Evolutionary conservation across 2,113 vertebrate species (phyloP), one percentile per base, ranked within the genome.

Genomic region (Laticauda colubrina): DNA sequence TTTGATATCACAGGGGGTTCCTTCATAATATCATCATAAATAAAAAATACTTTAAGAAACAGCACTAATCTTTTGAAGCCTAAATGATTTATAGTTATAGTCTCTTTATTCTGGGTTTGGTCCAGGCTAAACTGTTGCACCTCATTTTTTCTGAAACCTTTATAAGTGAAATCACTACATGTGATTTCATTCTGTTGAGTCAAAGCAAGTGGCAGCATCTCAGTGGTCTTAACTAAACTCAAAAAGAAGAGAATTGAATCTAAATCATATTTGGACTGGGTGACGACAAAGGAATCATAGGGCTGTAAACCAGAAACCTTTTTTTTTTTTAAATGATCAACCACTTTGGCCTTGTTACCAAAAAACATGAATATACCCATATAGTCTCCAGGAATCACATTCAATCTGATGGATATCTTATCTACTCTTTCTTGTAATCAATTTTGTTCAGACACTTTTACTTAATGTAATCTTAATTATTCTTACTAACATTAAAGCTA

Each of bases 11-110:
- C 21, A n/a, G 51, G 12, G 26, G 5, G 2, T n/a, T 29, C 24
- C 53, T 88, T n/a, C 59, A 23, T 26, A 69, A 75, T 29, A 29
- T 9, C 8, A 53, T 11, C 45, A 53, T 20, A 10, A 15, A 29
- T 53, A 26, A 26, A 61, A 69, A 24, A 48, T 43, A 92, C 94
- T 96, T 94, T 89, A 93, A 95, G 90, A 94, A 95, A 96, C 93
- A 86, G 94, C 51, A 64, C 29, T 87, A 29, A 5, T n/a, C 48
- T 26, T 87, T n/a, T 95, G 94, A 96, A 97, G 94, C 90, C 53
- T 88, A 93, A 75, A 34, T 91, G 94, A 94, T 34, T 92, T 87
- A 29, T 51, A 11, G 11, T 86, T 53, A 12, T 18, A 9, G 54
- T 69, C 11, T 56, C 34, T 10, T 48, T 20, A 64, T 29, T 51